Base-by-base conservation (phyloP, 2,113 vertebrate genomes). In the Microcebus griseorufus region DNA sequence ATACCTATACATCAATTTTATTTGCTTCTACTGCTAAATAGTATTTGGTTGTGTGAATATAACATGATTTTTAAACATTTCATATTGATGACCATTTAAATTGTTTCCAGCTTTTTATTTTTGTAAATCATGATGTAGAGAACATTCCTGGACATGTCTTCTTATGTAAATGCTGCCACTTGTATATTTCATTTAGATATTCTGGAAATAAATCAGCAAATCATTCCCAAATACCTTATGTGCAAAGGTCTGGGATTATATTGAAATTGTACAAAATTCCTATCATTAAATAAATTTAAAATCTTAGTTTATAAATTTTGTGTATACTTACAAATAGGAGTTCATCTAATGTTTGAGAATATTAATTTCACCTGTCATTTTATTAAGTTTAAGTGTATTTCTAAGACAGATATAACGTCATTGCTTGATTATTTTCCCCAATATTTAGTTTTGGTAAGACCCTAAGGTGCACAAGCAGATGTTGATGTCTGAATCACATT, bases 361-460 rank as follows among this genome's bases (percentile, higher is more conserved):
- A 32, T 83, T 94, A 72, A 82, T 93, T 72, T 88, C 14, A 65
- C 27, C 51, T 95, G 5, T 48, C 5, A 85, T 55, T 93, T 96
- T 70, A 84, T 90, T 65, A 78, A 84, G 48, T 81, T 93, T 90
- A 88, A n/a, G 62, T 88, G 42, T 93, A 55, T 93, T 88, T 94
- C 60, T 88, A 73, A 76, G 32, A 60, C 5, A 88, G 75, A 73
- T 1, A 4, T 78, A n/a, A 22, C 96, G 39, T 42, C 16, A 85
- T 90, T 80, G 17, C 39, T 95, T 93, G 32, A 76, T 69, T 83
- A 58, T 94, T 92, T 85, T 22, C 11, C 39, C 29, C 16, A 90
- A 34, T 78, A 64, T 82, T 93, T 96, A 20, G 53, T 93, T 81
- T 97, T 97, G 76, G 22, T 84, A 92, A 58, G 42, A 25, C 23